Conservation (phyloP, 2,113 vertebrate species). For the Brachypteracias leptosomus region DNA sequence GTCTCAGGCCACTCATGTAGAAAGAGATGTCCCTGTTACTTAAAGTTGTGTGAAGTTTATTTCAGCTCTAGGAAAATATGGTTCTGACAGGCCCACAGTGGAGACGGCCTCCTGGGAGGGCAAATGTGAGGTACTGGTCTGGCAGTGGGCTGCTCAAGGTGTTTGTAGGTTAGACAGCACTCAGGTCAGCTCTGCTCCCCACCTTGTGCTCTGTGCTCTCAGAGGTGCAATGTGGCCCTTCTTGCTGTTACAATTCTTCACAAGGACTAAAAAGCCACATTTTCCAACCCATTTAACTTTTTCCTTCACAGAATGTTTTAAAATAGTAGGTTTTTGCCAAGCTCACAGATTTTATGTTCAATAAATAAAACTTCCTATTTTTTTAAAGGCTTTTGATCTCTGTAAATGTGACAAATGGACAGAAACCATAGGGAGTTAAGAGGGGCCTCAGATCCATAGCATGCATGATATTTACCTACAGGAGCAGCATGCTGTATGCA, state of each 20-base stretch:
- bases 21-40: neutral
- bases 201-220: neutral
- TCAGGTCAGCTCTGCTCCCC: neutral
- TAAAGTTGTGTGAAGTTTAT: neutral
- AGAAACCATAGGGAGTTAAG: neutral
- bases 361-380: neutral
- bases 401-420: neutral
- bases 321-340: neutral
- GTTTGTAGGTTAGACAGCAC: neutral
- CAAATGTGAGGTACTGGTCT: rapidly evolving
- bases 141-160: neutral
- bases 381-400: neutral
- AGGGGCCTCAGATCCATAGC: neutral
- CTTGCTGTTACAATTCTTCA: neutral
- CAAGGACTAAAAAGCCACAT: neutral
- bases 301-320: constrained; percentile 7
- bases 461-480: neutral
- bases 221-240: neutral
- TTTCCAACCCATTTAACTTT: constrained; percentile 47
- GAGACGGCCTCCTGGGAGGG: neutral
- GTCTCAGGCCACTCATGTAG: neutral
- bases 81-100: neutral
- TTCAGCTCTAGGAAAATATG: neutral
- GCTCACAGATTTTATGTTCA: neutral
- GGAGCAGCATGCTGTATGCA: neutral